Base-by-base conservation (phyloP, 2,113 vertebrate genomes). In the Nerophis lumbriciformis region DNA sequence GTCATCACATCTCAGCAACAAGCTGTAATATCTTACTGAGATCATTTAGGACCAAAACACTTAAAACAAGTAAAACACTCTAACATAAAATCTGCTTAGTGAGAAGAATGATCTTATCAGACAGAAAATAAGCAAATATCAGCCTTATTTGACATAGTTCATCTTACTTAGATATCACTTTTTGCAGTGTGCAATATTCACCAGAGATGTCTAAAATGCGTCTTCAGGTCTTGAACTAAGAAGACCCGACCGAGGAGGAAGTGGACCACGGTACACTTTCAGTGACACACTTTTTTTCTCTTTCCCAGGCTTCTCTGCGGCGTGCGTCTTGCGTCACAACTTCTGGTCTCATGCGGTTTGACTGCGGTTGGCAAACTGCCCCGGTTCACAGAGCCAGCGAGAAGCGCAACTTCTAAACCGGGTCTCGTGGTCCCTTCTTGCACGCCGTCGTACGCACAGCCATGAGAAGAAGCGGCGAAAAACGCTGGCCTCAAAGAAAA, bases 321-420 rank as follows among this genome's bases (percentile, higher is more conserved):
- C 61, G 69, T 71, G 66, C 65, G 65, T 75, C 71, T 87, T 82
- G 81, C 77, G 72, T 86, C 85, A 85, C 83, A 68, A 49, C 79
- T 81, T 77, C 63, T 82, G 71, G 77, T 85, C 83, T 85, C 72
- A 79, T 88, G 85, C 82, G 80, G 80, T 69, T 85, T 80, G 80
- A 75, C 71, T 84, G 82, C 72, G 84, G 87, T 83, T 71, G 79
- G 83, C 42, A 57, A 81, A 78, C 76, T 83, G 84, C 81, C 82
- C 68, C 68, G 80, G 78, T 87, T 88, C 80, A 84, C 80, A 79
- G 66, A 79, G 69, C 59, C 65, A 86, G 72, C 69, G 8, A 5
- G 36, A 15, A n/a, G 72, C 68, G 37, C 4, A 60, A 61, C 72
- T 66, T 79, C 68, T 58, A 66, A 75, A 83, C 80, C 74, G 52